Evolutionary conservation across 2,113 vertebrate species (phyloP).

Genomic region (Eublepharis macularius): DNA sequence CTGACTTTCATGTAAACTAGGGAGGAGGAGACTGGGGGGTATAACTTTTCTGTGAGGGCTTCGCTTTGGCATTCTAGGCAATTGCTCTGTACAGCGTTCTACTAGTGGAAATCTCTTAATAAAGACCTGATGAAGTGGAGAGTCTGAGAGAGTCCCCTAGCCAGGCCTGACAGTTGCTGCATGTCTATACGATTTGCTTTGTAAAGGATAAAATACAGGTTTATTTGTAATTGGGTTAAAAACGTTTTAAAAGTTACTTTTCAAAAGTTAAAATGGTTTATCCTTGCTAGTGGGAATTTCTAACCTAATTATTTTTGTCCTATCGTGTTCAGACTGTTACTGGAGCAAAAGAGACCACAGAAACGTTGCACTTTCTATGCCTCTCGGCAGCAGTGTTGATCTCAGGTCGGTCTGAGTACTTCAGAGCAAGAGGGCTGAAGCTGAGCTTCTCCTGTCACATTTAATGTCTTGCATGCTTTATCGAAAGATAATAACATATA

Average conservation of each 20-base stretch:
- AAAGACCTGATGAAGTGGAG: too few species aligned
- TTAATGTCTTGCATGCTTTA: slow-evolving; percentile 18
- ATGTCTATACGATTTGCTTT: background rate
- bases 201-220: background rate
- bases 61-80: too few species aligned
- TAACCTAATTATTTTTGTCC: slow-evolving; percentile 41
- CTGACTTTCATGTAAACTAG: too few species aligned
- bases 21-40: too few species aligned
- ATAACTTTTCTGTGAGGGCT: too few species aligned
- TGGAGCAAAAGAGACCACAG: slow-evolving; percentile 15
- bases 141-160: too few species aligned
- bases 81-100: too few species aligned
- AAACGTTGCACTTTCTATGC: slow-evolving; percentile 11
- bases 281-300: slow-evolving; percentile 42
- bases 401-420: slow-evolving; percentile 21
- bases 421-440: slow-evolving; percentile 26
- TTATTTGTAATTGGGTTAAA: background rate
- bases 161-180: too few species aligned
- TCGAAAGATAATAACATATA: slow-evolving; percentile 31
- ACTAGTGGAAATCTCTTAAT: too few species aligned
- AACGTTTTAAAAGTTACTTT: background rate
- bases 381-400: slow-evolving; percentile 48
- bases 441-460: slow-evolving; percentile 18
- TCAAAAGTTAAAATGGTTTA: slow-evolving; percentile 10
- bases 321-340: slow-evolving; percentile 16